Evolutionary conservation across 2,888 invertebrate genomes (phyloP), one percentile per base, ranked within the genome.

Genomic region (Muscina levida): DNA sequence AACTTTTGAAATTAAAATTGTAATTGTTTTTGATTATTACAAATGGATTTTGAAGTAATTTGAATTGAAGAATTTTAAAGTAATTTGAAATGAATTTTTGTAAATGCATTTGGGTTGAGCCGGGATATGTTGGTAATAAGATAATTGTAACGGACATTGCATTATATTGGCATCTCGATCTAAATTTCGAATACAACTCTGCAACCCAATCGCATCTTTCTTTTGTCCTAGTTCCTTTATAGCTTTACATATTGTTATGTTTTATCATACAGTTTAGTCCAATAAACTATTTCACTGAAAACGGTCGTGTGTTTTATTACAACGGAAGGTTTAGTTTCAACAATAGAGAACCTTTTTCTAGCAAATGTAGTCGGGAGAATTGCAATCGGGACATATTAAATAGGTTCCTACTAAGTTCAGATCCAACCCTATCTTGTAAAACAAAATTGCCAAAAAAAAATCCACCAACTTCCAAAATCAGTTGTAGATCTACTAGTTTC

Each of bases 101-200:
- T 62, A 65, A 65, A 65, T 46, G 65, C 46, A 46, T 65, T 65
- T 65, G 65, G 46, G 46, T 65, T 65, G 65, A 65, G 65, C 44
- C 44, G 65, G 46, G 22, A 46, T 65, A 65, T 65, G 65, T 65
- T 65, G 57, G 57, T 57, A 57, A 57, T 57, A 37, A 26, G 19
- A 57, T 37, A 10, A 51, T 22, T n/a, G 51, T 51, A 51, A 51
- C 51, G 51, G 4, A 46, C 46, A 46, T 46, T 51, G 5, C n/a
- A 42, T 39, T 17, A 17, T 19, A 17, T 42, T 42, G 62, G 42
- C 39, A 42, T 6, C 37, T 15, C 37, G 1, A 1, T 39, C 42
- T 42, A 42, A 42, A 37, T 5, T 39, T 39, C 10, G 42, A 39
- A 62, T 37, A 62, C 59, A 39, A 62, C 19, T 39, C 15, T 62